Evolutionary conservation across 2,797 vertebrate species (phyloP), one percentile per base, ranked within the genome.

Genomic region (Phalanger gymnotis): DNA sequence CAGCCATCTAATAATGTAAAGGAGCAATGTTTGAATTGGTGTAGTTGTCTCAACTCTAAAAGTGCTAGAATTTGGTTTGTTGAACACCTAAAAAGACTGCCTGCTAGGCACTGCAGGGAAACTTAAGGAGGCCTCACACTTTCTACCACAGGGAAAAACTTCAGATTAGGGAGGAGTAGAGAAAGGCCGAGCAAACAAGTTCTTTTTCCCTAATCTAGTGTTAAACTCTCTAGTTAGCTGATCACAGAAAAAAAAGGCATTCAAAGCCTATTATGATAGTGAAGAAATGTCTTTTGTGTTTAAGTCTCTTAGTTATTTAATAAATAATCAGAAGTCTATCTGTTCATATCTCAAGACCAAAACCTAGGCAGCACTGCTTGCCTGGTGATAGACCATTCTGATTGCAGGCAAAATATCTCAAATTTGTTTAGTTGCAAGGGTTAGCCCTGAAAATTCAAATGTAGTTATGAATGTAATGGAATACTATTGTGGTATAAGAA

Each of bases 211-310:
- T 19, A 56, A 61, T 30, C 91, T 13, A 56, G 58, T 28, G 91
- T 92, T 54, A 92, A 14, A 27, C 40, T 14, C 61, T 87, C 92
- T 66, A 27, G 31, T 90, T 95, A 94, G n/a, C 54, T 92, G 56
- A 53, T 34, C 51, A 89, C 47, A 87, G 53, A 73, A 66, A 61
- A n/a, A 89, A 58, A 55, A 27, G 34, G 4, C 7, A 54, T 55
- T 22, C 34, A 54, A 40, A 87, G 53, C 19, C 51, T 9, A 1
- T 2, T 22, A 5, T 22, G 9, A 12, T 81, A 22, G 47, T 51
- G 3, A 90, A 66, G 28, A 19, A n/a, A 1, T 55, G 53, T 25
- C 0, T 53, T 61, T 92, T 51, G 10, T 47, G 54, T 90, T 51
- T 5, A 73, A 16, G 28, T 81, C n/a, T 9, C 27, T 14, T 4